A percentile compares a stretch with the other conserved stretches of the same genome.
Conservation (phyloP, 2,113 vertebrate species). For the Apteryx owenii region DNA sequence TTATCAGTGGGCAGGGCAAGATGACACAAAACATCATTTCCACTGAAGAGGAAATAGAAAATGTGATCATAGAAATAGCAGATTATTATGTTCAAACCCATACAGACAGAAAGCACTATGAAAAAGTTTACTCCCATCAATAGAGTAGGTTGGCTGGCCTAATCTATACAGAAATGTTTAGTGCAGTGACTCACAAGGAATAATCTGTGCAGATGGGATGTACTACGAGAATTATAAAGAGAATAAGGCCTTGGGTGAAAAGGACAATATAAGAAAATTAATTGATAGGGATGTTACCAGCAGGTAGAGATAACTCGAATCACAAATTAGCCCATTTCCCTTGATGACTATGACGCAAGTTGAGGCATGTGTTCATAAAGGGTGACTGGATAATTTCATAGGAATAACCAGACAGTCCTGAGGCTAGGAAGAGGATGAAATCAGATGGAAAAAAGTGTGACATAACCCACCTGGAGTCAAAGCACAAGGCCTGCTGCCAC, state of each 20-base stretch:
- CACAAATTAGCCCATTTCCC: background rate
- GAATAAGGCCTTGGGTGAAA: background rate
- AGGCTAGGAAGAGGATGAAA: background rate
- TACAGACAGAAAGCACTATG: background rate
- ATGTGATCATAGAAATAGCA: background rate
- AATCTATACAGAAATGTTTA: background rate
- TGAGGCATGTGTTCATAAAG: background rate
- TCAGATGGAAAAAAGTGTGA: background rate
- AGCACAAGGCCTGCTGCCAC: background rate
- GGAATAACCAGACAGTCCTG: background rate
- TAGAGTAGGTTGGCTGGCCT: background rate
- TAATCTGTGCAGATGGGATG: background rate
- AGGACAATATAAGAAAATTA: background rate
- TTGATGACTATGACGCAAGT: background rate
- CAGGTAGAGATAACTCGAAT: background rate
- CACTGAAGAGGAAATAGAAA: background rate
- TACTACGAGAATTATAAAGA: background rate
- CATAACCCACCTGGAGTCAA: background rate
- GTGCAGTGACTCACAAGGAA: background rate
- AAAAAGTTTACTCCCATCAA: background rate
- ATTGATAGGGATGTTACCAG: background rate
- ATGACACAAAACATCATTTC: background rate
- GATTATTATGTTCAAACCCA: background rate
- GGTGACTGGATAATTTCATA: background rate
- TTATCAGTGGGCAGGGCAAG: background rate